Base-by-base conservation (phyloP, 2,113 vertebrate species). In the Oostethus manadensis region DNA sequence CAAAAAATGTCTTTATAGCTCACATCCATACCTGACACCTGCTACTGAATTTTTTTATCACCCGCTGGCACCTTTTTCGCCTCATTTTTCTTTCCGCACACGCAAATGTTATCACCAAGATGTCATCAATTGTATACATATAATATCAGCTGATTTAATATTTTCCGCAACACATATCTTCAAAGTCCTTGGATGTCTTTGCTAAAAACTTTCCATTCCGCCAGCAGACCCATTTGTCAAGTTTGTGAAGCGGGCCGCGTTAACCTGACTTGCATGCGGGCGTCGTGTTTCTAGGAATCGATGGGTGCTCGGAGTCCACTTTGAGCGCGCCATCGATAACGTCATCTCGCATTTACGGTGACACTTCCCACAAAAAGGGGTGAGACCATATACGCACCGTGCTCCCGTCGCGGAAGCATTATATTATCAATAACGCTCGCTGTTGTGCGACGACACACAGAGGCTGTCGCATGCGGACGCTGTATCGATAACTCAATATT, bases 401-500 rank as follows among this genome's bases (percentile, higher is more conserved):
- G 58, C 43, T 51, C 35, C 50, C 38, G 16, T 68, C 70, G 57
- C 64, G 56, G 58, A 68, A 62, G 40, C 51, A 59, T 56, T 23
- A 60, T 21, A 14, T 56, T 74, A 76, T 86, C 81, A 72, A 83
- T 83, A 71, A 58, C 51, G 56, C 70, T 45, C 70, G 78, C 73
- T 49, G 56, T 74, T 68, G 65, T 70, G 44, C 60, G 40, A 62
- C 67, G 74, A 47, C 56, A 58, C 56, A 26, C 21, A 10, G 76
- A 42, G 46, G 16, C 63, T 74, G 78, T 83, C 79, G 68, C 72
- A 46, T 22, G 26, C 35, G 65, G 80, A 82, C 81, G 71, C 70
- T 40, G 74, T 86, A 87, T 91, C 88, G 47, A 90, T 90, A 91
- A 81, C 76, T 89, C 88, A 78, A 91, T 89, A 88, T 79, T 74